phyloP scores from a whole-genome alignment of 2,888 invertebrate species.

The Campopleginae sp. region DNA sequence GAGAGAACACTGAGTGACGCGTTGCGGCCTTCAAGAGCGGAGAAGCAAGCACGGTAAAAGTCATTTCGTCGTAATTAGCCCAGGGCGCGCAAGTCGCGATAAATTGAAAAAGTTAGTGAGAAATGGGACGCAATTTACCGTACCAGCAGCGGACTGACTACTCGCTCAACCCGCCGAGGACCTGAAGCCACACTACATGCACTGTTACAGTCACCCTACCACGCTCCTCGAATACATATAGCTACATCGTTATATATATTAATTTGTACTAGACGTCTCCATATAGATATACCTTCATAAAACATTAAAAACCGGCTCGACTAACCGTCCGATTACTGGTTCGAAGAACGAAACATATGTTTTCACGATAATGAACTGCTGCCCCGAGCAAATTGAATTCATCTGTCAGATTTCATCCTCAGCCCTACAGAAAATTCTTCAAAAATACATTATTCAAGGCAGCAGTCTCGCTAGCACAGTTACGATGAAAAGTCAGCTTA shows the following conservation, averaged over 20 bases:
- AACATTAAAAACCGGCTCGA: constrained; percentile 16
- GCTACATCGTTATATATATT: neutral
- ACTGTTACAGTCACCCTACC: constrained; percentile 60
- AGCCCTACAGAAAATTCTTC: neutral
- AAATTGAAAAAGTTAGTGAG: constrained; percentile 83
- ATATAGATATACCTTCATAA: neutral
- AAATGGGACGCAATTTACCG: constrained; percentile 81
- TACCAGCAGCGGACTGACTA: constrained; percentile 69
- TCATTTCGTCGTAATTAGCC: constrained; percentile 82
- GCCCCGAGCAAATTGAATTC: constrained; percentile 47
- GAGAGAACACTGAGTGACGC: constrained; percentile 61
- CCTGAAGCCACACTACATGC: constrained; percentile 50
- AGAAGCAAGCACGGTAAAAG: constrained; percentile 73
- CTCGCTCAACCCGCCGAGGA: constrained; percentile 50
- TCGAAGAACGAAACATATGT: constrained; percentile 33
- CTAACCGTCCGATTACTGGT: constrained; percentile 49
- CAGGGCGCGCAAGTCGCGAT: constrained; percentile 78
- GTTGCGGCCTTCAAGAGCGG: constrained; percentile 59
- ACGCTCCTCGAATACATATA: neutral
- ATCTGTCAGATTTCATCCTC: neutral
- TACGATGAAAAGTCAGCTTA: too few relatives aligned
- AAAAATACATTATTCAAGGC: neutral
- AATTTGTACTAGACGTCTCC: neutral
- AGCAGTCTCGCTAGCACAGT: neutral
- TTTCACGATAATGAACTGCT: constrained; percentile 53